Evolutionary conservation across 1,140 invertebrate species (phyloP), one percentile per base, ranked within the genome.

Genomic region (Chionoecetes opilio): DNA sequence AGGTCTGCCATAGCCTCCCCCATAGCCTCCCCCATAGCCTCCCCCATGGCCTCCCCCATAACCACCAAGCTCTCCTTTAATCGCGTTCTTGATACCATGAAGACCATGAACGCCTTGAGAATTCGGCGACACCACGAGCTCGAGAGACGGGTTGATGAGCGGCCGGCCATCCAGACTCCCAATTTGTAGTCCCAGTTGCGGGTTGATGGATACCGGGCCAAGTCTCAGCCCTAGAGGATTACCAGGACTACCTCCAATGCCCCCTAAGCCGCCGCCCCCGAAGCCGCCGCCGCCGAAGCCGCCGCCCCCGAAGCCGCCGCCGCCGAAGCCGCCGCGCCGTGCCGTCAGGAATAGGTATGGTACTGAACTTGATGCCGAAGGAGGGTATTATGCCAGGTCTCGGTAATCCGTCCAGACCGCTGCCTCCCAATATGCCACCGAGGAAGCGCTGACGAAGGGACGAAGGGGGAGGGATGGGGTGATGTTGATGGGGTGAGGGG

Each of bases 41-140:
- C 32, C 34, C 38, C 46, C 37, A 6, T 29, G 34, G n/a, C 37
- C 53, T 31, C n/a, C 26, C 0, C 32, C 53, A 9, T 37, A 38
- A 2, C 82, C 82, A 26, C 53, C 88, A 11, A 87, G 31, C 3
- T 26, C 75, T 31, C 75, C 34, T 41, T 46, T 34, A 2, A 95
- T 63, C 8, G 35, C 37, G 17, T 93, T 38, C 46, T 93, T 95
- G 9, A 95, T 31, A n/a, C 34, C 63, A 11, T 95, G 46, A 11
- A 95, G 32, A 2, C 90, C 94, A 21, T 93, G 85, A 21, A 89
- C 63, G 21, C 96, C 96, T 46, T 96, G 90, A 6, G 94, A 92
- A 91, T 96, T 96, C 29, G 96, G 96, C 6, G 96, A 95, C 37
- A 96, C 94, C 21, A 96, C 82, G 21, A 96, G 53, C 34, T 96